Percentiles rank a stretch among this genome's conserved stretches.
Conservation (phyloP, 2,888 invertebrate genomes). For the Ophion costatus region DNA sequence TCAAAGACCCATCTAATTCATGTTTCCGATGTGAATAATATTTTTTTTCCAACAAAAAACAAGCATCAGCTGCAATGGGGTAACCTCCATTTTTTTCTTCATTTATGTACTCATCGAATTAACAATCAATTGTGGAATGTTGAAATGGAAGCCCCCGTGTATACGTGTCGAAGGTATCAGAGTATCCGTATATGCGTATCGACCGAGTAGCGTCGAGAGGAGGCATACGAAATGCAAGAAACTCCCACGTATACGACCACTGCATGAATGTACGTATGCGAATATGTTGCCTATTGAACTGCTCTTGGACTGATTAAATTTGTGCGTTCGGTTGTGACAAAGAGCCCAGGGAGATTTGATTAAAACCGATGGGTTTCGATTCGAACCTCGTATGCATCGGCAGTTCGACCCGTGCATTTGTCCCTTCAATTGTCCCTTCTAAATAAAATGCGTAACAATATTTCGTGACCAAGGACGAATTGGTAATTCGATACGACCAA, state of each 20-base stretch:
- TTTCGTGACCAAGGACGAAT: neutral
- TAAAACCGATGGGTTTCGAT: slow-evolving; percentile 37
- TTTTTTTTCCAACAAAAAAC: neutral
- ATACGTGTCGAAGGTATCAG: neutral
- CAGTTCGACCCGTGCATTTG: neutral
- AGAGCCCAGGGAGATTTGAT: slow-evolving; percentile 36
- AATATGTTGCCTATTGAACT: slow-evolving; percentile 24
- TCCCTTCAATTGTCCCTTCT: neutral
- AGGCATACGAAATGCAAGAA: slow-evolving; percentile 25
- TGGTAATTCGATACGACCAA: too few relatives aligned
- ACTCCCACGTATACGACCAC: neutral
- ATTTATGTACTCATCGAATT: too few relatives aligned
- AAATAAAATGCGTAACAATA: neutral
- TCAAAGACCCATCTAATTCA: too few relatives aligned
- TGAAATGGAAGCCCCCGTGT: neutral
- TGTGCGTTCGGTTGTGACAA: slow-evolving; percentile 37
- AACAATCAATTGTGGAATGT: neutral
- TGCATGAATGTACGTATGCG: neutral
- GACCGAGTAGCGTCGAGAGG: neutral
- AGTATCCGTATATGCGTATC: neutral
- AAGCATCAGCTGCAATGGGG: neutral
- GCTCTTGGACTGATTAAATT: slow-evolving; percentile 55
- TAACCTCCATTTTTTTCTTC: neutral
- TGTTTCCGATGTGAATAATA: too few relatives aligned
- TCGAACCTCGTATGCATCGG: slow-evolving; percentile 23